Conservation (phyloP, 2,113 vertebrate species). For the Mohoua ochrocephala region DNA sequence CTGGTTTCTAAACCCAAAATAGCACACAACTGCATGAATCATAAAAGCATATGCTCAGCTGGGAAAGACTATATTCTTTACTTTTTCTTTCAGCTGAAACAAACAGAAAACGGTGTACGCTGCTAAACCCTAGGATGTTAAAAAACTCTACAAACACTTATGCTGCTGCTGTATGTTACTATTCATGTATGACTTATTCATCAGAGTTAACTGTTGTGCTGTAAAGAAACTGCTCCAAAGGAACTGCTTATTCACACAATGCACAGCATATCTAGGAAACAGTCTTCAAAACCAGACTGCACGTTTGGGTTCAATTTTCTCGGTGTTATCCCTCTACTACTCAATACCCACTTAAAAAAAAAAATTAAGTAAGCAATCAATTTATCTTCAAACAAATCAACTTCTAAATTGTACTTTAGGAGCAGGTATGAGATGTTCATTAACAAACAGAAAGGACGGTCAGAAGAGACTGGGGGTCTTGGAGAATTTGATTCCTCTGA, state of each 20-base stretch:
- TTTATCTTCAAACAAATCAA: neutral
- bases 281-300: neutral
- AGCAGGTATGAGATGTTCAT: neutral
- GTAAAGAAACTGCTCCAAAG: neutral
- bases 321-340: neutral
- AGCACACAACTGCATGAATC: slow-evolving; percentile 44
- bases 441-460: neutral
- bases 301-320: neutral
- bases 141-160: neutral
- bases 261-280: neutral
- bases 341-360: neutral
- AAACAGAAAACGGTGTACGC: neutral
- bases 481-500: neutral
- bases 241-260: neutral
- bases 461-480: neutral
- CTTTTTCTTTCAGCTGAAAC: slow-evolving; percentile 25
- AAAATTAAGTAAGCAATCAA: neutral
- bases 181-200: neutral
- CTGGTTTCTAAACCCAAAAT: slow-evolving; percentile 30
- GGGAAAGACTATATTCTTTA: neutral
- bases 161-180: neutral
- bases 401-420: neutral
- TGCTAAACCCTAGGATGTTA: neutral
- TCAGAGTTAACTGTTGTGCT: neutral
- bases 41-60: slow-evolving; percentile 8